Evolutionary conservation across 2,888 invertebrate species (phyloP).

Genomic region (Piscicola geometra): DNA sequence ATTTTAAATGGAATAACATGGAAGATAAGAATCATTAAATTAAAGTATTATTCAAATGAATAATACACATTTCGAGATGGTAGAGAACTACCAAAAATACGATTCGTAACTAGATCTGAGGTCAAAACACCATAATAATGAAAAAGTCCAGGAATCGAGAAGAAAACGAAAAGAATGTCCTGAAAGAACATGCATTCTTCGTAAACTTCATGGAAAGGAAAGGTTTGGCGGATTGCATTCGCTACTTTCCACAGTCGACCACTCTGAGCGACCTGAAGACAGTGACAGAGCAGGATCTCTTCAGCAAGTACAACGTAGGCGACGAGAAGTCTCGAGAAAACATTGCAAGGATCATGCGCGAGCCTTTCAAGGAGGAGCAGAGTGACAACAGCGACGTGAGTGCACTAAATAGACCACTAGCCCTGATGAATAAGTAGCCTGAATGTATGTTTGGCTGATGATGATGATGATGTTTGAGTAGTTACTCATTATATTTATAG

Average conservation of each 20-base stretch:
- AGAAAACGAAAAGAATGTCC: conserved; percentile 39
- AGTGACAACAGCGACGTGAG: conserved; percentile 34
- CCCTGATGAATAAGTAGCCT: too few species aligned
- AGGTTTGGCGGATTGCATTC: conserved; percentile 49
- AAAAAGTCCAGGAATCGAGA: conserved; percentile 26
- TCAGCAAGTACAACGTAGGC: conserved; percentile 38
- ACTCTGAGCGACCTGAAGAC: conserved; percentile 49
- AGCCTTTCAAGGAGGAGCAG: conserved; percentile 40
- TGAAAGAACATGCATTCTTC: conserved; percentile 47
- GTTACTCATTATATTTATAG: too few species aligned
- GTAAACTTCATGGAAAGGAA: conserved; percentile 50
- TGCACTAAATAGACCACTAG: too few species aligned
- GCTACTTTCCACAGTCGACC: conserved; percentile 52
- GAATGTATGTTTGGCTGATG: too few species aligned
- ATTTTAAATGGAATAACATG: too few species aligned
- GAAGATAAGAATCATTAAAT: too few species aligned
- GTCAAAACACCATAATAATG: background rate
- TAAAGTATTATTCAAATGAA: too few species aligned
- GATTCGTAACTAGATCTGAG: too few species aligned
- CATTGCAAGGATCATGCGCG: conserved; percentile 39
- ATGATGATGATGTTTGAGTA: too few species aligned
- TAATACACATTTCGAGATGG: too few species aligned
- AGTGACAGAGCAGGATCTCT: conserved; percentile 38
- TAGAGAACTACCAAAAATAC: too few species aligned
- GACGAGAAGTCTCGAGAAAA: conserved; percentile 40